Percentiles rank a stretch among this genome's conserved stretches.
Evolutionary conservation across 2,113 vertebrate species (phyloP).

Genomic region (Connochaetes taurinus): DNA sequence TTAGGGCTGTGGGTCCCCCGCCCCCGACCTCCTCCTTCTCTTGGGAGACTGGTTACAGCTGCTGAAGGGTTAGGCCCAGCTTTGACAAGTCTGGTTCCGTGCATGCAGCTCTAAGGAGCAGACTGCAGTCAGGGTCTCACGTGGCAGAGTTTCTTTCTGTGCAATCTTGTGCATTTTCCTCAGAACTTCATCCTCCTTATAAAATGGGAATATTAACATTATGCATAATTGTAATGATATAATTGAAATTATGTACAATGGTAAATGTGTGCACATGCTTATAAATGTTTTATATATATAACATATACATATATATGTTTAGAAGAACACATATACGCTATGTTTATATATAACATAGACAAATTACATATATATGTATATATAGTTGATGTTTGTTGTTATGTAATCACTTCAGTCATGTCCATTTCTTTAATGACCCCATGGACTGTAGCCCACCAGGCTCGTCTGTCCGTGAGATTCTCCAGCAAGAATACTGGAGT

Average conservation of each 20-base stretch:
- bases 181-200: neutral
- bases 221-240: neutral
- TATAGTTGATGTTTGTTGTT: neutral
- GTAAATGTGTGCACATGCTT: neutral
- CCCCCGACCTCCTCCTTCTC: neutral
- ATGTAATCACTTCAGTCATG: neutral
- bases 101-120: too few relatives aligned
- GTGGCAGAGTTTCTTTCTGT: neutral
- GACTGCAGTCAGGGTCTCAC: neutral
- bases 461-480: neutral
- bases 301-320: neutral
- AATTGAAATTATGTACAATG: neutral
- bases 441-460: neutral
- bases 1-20: accelerated
- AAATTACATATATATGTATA: neutral
- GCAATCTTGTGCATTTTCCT: neutral
- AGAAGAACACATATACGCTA: neutral
- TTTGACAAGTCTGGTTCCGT: accelerated
- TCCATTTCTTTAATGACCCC: neutral
- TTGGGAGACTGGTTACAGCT: neutral
- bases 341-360: neutral
- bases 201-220: neutral
- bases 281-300: neutral
- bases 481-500: neutral
- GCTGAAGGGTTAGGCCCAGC: too few relatives aligned